Evolutionary conservation across 2,113 vertebrate species (phyloP), one percentile per base, ranked within the genome.

Genomic region (Neolamprologus hecqui): DNA sequence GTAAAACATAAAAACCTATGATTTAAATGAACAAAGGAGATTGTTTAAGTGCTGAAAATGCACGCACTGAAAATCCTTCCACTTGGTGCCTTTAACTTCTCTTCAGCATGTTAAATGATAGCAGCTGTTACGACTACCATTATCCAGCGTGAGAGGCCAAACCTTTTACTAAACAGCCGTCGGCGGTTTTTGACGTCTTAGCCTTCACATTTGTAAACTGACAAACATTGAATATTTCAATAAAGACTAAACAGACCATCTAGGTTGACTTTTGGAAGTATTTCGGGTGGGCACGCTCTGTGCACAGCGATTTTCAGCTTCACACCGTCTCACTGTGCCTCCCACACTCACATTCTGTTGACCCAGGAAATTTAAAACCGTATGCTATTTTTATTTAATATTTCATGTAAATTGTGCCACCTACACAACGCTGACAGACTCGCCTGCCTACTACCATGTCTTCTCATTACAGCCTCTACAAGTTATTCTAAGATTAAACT

Each of bases 291-390:
- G 60, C 14, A 85, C n/a, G 21, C n/a, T 37, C 26, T 19, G 79
- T 79, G 33, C 73, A 37, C 19, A 14, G 54, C 11, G 84, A 88
- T 53, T 90, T 88, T 88, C 75, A 86, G 88, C 84, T 84, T 68
- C 14, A 15, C 84, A 11, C 51, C 2, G 83, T 86, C 91, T 93
- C 84, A 40, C 58, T 79, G 63, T 54, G 51, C 91, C 86, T 31
- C 93, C 93, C 90, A 93, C 92, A 70, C 88, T 82, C 45, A 26
- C 86, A 88, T 87, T 81, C 55, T 88, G 60, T 90, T 94, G 93
- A 93, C 92, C 90, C 87, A 53, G 90, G 86, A 84, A 90, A 89
- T 91, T 88, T 82, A 85, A 92, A 92, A 91, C 85, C 63, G 26
- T 70, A 57, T 73, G 86, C 89, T 90, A 93, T 91, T 92, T 93